Evolutionary conservation across 2,113 vertebrate species (phyloP).

Genomic region (Prunella fulvescens): DNA sequence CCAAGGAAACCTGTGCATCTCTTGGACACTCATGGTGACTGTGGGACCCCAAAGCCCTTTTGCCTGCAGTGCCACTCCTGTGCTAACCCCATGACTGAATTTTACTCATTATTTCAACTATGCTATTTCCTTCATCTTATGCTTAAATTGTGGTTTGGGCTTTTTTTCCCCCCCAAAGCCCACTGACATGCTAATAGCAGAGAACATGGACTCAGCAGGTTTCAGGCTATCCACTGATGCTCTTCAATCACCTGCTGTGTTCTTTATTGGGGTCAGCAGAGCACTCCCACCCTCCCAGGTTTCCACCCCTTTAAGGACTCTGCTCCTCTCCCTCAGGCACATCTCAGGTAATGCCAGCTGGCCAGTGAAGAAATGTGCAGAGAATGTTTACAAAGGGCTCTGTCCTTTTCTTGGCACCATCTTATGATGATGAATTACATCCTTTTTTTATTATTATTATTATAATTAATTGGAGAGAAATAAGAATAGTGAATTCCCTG

Average conservation of each 20-base stretch:
- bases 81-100: not conserved
- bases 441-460: no score
- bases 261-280: not conserved
- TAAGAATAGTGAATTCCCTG: not conserved
- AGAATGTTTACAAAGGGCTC: not conserved
- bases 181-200: not conserved
- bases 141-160: not conserved
- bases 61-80: fast-evolving
- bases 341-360: not conserved
- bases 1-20: not conserved
- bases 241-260: not conserved
- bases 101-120: not conserved
- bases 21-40: not conserved
- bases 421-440: not conserved
- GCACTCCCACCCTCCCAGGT: not conserved
- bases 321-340: not conserved
- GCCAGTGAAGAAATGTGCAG: not conserved
- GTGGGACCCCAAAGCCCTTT: not conserved
- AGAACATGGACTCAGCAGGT: no score
- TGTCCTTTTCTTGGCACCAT: not conserved
- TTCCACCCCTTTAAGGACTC: not conserved
- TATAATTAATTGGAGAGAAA: not conserved
- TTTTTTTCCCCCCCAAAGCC: not conserved
- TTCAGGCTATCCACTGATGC: not conserved
- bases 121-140: not conserved